Conservation (phyloP, 2,888 invertebrate species). For the Anagyrus pseudococci region DNA sequence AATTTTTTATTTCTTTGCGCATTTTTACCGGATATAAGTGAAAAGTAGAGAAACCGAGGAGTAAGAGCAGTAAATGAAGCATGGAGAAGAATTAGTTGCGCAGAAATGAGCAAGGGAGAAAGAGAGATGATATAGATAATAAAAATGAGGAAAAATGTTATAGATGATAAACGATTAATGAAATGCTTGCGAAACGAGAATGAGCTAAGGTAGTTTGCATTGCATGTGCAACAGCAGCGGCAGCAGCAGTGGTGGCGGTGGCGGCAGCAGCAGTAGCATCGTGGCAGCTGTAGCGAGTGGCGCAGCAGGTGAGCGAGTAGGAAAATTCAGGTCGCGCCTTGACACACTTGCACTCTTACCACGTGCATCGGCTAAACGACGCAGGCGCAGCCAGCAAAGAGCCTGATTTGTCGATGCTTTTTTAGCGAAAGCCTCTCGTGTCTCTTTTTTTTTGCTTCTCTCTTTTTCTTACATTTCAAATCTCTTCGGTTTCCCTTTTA, state of each 20-base stretch:
- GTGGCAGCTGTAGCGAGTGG: no score
- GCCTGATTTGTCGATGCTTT: slow-evolving; percentile 12
- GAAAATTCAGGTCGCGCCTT: slow-evolving; percentile 63
- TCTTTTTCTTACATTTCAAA: not conserved
- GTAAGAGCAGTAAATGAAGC: no score
- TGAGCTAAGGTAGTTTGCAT: no score
- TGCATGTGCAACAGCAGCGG: not conserved
- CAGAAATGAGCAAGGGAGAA: slow-evolving; percentile 12
- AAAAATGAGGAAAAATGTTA: no score
- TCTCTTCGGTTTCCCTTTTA: no score
- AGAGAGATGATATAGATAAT: not conserved
- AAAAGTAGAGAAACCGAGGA: no score
- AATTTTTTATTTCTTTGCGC: no score
- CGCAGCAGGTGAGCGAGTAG: slow-evolving; percentile 48
- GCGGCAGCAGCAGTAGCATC: not conserved
- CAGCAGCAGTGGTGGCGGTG: not conserved
- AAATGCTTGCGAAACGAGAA: no score
- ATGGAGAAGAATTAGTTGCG: no score
- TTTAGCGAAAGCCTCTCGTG: slow-evolving; percentile 6
- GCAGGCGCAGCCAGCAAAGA: slow-evolving; percentile 50
- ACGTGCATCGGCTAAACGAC: slow-evolving; percentile 57
- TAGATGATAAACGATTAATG: no score
- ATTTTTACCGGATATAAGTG: no score
- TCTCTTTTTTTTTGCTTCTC: not conserved
- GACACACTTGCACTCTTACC: slow-evolving; percentile 61